Conservation (phyloP, 2,888 invertebrate genomes). For the Lypha dubia region DNA sequence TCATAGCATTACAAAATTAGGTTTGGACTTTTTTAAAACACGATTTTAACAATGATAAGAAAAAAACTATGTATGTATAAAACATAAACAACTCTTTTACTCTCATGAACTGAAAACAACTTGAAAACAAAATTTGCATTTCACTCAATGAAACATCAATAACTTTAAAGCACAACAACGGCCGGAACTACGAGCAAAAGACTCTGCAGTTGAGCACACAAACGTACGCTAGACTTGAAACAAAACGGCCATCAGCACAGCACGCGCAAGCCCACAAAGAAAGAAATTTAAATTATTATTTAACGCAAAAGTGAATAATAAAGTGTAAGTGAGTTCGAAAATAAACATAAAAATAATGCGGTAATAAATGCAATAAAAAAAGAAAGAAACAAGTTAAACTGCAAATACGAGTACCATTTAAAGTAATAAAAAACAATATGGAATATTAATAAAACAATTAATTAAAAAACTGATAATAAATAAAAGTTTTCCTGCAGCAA, state of each 20-base stretch:
- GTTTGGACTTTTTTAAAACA: constrained; percentile 41
- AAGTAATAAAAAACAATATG: no score
- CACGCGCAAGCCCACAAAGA: constrained; percentile 65
- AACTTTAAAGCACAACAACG: constrained; percentile 47
- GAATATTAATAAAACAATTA: constrained; percentile 32
- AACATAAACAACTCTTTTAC: constrained; percentile 11
- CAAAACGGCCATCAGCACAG: constrained; percentile 58
- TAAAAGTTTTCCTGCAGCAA: not conserved
- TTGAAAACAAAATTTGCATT: constrained; percentile 52
- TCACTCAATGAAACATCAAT: constrained; percentile 58
- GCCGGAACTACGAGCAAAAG: constrained; percentile 61
- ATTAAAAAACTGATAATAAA: constrained; percentile 14
- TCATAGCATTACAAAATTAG: constrained; percentile 34
- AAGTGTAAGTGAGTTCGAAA: constrained; percentile 58
- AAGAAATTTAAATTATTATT: constrained; percentile 38
- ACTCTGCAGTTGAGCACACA: constrained; percentile 53
- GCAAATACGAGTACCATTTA: constrained; percentile 11
- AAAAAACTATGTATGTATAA: not conserved
- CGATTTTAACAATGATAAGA: not conserved
- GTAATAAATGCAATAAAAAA: constrained; percentile 29
- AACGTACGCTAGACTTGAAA: constrained; percentile 64
- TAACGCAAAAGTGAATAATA: constrained; percentile 63
- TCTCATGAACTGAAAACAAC: constrained; percentile 47
- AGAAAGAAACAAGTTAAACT: constrained; percentile 36
- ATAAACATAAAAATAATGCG: constrained; percentile 9